Conservation (phyloP, 2,113 vertebrate genomes). For the Lepisosteus osseus region DNA sequence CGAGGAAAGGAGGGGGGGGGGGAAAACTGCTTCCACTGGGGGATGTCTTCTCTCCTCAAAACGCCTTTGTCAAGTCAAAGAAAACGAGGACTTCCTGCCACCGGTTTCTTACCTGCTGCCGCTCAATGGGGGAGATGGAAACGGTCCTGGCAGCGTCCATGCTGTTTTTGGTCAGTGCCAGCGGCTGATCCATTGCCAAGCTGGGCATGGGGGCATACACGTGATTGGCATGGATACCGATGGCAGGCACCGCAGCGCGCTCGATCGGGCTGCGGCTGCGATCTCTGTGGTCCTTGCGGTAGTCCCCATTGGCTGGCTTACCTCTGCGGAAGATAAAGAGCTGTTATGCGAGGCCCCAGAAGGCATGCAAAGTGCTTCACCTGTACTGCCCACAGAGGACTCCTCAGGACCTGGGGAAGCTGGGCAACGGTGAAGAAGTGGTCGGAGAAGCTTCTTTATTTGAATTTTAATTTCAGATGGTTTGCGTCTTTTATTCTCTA, state of each 20-base stretch:
- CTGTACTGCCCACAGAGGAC: too few relatives aligned
- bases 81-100: too few relatives aligned
- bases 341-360: too few relatives aligned
- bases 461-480: too few relatives aligned
- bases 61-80: not conserved
- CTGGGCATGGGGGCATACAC: conserved; percentile 82
- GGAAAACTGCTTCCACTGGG: too few relatives aligned
- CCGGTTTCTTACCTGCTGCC: conserved; percentile 83
- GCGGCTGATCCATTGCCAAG: conserved; percentile 90
- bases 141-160: conserved; percentile 70
- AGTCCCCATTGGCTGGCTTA: conserved; percentile 89
- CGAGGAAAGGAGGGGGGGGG: too few relatives aligned
- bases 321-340: conserved; percentile 60
- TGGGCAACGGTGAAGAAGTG: too few relatives aligned
- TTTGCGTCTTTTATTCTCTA: too few relatives aligned
- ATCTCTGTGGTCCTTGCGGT: conserved; percentile 85
- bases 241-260: conserved; percentile 72
- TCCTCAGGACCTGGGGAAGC: too few relatives aligned
- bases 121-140: conserved; percentile 73
- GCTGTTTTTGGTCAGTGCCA: conserved; percentile 94
- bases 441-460: too few relatives aligned
- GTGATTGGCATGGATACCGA: conserved; percentile 78
- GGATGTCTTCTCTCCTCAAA: not conserved
- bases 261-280: conserved; percentile 89
- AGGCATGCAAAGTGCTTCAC: too few relatives aligned